Evolutionary conservation across 2,113 vertebrate genomes (phyloP).

Genomic region (Cyprinus carpio): DNA sequence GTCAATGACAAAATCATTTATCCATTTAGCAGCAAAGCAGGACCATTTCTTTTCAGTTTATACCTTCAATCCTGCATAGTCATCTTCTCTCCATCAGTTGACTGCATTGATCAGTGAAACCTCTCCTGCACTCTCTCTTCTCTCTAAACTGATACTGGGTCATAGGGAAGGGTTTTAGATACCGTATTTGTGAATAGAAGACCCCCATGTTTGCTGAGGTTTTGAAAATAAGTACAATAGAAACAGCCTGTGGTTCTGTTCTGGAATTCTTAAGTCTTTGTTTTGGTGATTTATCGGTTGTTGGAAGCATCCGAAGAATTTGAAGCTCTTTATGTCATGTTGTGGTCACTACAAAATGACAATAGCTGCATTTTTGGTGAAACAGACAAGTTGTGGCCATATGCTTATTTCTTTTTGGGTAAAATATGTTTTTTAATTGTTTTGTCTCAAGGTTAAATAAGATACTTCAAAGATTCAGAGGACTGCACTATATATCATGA

Average conservation of each 20-base stretch:
- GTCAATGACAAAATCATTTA: slow-evolving; percentile 25
- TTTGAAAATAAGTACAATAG: background rate
- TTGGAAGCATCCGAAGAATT: slow-evolving; percentile 55
- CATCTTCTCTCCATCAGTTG: background rate
- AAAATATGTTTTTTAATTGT: background rate
- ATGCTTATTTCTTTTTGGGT: background rate
- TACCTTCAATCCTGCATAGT: background rate
- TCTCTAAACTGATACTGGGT: slow-evolving; percentile 2
- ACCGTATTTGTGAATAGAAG: slow-evolving; percentile 28
- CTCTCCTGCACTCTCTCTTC: slow-evolving; percentile 9
- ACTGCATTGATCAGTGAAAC: background rate
- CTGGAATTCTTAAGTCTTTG: slow-evolving; percentile 62
- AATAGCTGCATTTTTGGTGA: slow-evolving; percentile 58
- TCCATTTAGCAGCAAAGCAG: slow-evolving; percentile 31
- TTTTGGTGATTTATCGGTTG: slow-evolving; percentile 63
- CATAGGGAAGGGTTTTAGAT: slow-evolving; percentile 45
- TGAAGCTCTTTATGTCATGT: slow-evolving; percentile 1
- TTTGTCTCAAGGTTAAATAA: background rate
- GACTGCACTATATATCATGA: background rate
- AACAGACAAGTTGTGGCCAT: background rate
- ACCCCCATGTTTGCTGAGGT: slow-evolving; percentile 21
- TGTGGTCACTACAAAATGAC: slow-evolving; percentile 60
- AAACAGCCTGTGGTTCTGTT: slow-evolving; percentile 12
- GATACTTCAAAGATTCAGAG: background rate
- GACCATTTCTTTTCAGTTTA: background rate